phyloP scores from a whole-genome alignment of 2,113 vertebrate species.

The Microtus montanus region DNA sequence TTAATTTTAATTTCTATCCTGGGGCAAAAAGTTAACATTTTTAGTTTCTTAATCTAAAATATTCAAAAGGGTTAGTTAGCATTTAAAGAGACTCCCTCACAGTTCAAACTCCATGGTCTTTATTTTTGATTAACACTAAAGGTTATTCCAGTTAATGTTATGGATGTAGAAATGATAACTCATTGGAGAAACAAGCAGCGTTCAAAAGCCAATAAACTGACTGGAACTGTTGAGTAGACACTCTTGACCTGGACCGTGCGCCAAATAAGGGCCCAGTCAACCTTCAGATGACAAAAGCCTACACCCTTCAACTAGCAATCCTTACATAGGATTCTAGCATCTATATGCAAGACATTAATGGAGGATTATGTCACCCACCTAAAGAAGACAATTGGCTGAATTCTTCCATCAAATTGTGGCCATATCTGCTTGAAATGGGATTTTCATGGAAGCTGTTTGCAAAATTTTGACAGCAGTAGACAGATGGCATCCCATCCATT shows the following conservation, averaged over 20 bases:
- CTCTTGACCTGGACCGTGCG: neutral
- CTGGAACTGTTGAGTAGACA: neutral
- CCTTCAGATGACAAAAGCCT: neutral
- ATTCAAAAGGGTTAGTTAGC: neutral
- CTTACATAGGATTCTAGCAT: neutral
- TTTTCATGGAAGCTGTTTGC: neutral
- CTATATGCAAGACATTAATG: neutral
- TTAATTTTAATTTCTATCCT: conserved; percentile 32
- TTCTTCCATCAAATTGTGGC: neutral
- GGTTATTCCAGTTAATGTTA: conserved; percentile 41
- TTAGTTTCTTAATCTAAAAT: conserved; percentile 11
- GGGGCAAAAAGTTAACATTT: neutral
- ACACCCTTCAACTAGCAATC: neutral
- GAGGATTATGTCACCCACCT: neutral
- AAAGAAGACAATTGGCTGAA: neutral
- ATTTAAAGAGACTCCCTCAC: conserved; percentile 25
- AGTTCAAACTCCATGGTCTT: neutral
- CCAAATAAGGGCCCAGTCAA: neutral
- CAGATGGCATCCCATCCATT: neutral
- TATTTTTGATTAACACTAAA: conserved; percentile 36
- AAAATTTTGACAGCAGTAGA: neutral
- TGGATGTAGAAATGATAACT: conserved; percentile 28
- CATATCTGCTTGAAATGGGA: neutral
- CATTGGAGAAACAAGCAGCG: neutral
- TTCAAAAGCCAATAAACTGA: neutral